Evolutionary conservation across 2,797 vertebrate species (phyloP).

Genomic region (Ispidina picta): DNA sequence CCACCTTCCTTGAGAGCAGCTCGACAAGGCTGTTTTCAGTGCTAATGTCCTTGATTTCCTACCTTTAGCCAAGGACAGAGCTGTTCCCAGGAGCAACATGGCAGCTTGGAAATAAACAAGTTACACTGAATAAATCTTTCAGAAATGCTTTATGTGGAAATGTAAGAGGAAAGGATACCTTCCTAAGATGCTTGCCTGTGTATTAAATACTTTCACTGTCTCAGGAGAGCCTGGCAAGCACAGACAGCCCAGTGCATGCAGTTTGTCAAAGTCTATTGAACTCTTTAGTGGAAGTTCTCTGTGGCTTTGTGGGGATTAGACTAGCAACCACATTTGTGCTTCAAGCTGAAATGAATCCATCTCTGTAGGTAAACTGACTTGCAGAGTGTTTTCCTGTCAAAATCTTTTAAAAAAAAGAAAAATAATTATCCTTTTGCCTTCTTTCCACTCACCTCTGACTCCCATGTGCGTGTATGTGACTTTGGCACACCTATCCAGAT

Average conservation of each 20-base stretch:
- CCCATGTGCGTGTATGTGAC: neutral
- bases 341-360: constrained; percentile 29
- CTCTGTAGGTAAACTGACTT: neutral
- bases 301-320: constrained; percentile 43
- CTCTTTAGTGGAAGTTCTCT: constrained; percentile 23
- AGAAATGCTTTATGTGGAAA: neutral
- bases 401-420: neutral
- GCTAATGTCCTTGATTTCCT: neutral
- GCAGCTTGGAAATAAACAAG: neutral
- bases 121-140: neutral
- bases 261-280: constrained; percentile 47
- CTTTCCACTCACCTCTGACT: neutral
- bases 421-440: neutral
- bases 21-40: neutral
- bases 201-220: constrained; percentile 10
- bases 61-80: neutral
- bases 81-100: neutral
- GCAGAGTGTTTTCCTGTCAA: constrained; percentile 1
- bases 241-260: neutral
- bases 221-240: neutral
- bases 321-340: constrained; percentile 19
- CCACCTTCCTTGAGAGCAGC: neutral
- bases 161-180: neutral
- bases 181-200: neutral
- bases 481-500: neutral